A percentile compares a stretch with the other conserved stretches of the same genome.
phyloP scores from a whole-genome alignment of 2,888 invertebrate species.

The Drosophila pseudotakahashii region DNA sequence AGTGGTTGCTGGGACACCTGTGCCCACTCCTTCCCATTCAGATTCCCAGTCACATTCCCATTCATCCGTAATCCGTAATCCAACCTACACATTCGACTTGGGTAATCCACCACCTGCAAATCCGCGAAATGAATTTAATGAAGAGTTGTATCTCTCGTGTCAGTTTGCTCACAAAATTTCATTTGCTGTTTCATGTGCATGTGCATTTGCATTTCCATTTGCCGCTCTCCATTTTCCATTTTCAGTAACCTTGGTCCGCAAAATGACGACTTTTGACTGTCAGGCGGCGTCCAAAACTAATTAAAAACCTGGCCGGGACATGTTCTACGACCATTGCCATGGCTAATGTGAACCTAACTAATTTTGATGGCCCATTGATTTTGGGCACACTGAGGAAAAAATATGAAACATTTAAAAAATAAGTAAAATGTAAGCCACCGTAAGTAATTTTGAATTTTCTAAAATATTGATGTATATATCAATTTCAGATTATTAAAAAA shows the following conservation, averaged over 20 bases:
- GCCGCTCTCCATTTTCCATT: slow-evolving; percentile 20
- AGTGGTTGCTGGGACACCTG: slow-evolving; percentile 13
- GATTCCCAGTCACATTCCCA: not conserved
- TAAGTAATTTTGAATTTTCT: too few relatives aligned
- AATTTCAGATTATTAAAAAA: too few relatives aligned
- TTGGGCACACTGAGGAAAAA: slow-evolving; percentile 3
- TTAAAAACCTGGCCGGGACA: slow-evolving; percentile 43
- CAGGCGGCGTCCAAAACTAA: slow-evolving; percentile 46
- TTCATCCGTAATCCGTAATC: not conserved
- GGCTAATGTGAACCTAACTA: slow-evolving; percentile 37
- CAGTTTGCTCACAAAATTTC: slow-evolving; percentile 26
- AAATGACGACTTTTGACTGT: slow-evolving; percentile 13
- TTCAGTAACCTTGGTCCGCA: slow-evolving; percentile 10
- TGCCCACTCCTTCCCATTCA: slow-evolving; percentile 2
- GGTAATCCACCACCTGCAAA: slow-evolving; percentile 12
- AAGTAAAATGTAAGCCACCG: too few relatives aligned
- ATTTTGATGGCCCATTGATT: slow-evolving; percentile 57
- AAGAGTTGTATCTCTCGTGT: slow-evolving; percentile 20
- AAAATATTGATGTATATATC: too few relatives aligned
- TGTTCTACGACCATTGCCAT: slow-evolving; percentile 45
- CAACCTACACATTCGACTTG: not conserved
- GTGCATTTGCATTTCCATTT: slow-evolving; percentile 19
- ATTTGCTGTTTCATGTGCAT: slow-evolving; percentile 25
- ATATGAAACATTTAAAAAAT: too few relatives aligned
- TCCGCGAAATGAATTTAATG: slow-evolving; percentile 39